phyloP scores from a whole-genome alignment of 1,140 invertebrate species.

The Calosoma granatense region DNA sequence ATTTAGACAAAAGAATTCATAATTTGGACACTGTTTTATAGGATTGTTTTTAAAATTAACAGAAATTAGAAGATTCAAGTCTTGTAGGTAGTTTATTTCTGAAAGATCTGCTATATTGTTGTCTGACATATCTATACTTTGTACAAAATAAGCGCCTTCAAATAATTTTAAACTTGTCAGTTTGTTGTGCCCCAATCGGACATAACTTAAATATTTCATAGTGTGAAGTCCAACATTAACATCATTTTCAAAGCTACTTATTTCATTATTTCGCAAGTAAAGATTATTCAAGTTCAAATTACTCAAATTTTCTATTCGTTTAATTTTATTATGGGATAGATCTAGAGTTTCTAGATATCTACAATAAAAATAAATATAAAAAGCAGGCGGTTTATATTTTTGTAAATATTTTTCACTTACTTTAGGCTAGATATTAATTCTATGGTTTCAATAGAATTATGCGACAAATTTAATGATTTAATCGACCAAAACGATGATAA shows the following conservation, averaged over 20 bases:
- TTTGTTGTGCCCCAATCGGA: constrained; percentile 16
- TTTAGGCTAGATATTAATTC: constrained; percentile 20
- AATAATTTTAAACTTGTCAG: constrained; percentile 18
- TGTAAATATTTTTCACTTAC: not conserved
- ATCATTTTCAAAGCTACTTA: constrained; percentile 12
- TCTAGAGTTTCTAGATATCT: constrained; percentile 18
- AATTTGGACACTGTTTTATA: constrained; percentile 15
- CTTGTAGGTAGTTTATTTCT: constrained; percentile 21
- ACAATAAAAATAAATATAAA: constrained; percentile 5
- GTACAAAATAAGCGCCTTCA: constrained; percentile 12
- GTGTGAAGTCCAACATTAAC: constrained; percentile 14
- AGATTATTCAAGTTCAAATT: constrained; percentile 12
- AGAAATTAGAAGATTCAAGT: constrained; percentile 18
- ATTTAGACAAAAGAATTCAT: constrained; percentile 18
- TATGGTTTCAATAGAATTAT: constrained; percentile 22
- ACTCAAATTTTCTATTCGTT: constrained; percentile 14
- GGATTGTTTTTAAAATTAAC: constrained; percentile 23
- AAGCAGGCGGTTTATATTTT: not conserved
- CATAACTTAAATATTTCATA: constrained; percentile 15
- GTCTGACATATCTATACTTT: constrained; percentile 14
- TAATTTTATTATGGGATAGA: constrained; percentile 18
- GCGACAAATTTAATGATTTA: constrained; percentile 22
- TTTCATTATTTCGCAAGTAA: constrained; percentile 16
- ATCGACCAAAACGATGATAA: constrained; percentile 26
- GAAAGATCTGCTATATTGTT: constrained; percentile 18